Evolutionary conservation across 2,113 vertebrate species (phyloP).

Genomic region (Thamnaconus septentrionalis): DNA sequence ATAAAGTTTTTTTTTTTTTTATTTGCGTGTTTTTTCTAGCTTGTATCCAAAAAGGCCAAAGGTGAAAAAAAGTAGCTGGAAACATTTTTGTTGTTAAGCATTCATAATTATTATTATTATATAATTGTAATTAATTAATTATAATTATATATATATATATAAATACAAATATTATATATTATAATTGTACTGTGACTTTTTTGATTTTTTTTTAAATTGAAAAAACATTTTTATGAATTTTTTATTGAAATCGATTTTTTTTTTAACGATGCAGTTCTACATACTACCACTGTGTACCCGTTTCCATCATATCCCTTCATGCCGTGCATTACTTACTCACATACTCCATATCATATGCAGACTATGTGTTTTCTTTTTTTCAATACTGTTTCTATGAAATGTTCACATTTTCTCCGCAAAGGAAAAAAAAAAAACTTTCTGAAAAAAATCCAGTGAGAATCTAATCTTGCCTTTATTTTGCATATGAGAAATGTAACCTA

Average conservation of each 20-base stretch:
- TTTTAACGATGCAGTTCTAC: slow-evolving; percentile 63
- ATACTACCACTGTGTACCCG: slow-evolving; percentile 54
- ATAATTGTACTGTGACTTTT: slow-evolving; percentile 71
- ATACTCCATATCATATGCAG: slow-evolving; percentile 62
- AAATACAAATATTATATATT: slow-evolving; percentile 2
- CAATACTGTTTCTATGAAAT: slow-evolving; percentile 84
- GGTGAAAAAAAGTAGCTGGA: slow-evolving; percentile 58
- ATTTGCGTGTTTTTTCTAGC: slow-evolving; percentile 51
- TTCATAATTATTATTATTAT: too few species aligned
- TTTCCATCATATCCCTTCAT: slow-evolving; percentile 58
- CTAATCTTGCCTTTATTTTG: slow-evolving; percentile 77
- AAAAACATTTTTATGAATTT: too few species aligned
- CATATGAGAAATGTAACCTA: slow-evolving; percentile 74
- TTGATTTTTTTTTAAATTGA: slow-evolving; percentile 5
- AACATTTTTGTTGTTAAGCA: neutral
- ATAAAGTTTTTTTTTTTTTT: slow-evolving; percentile 34
- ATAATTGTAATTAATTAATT: too few species aligned
- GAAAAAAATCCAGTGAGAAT: slow-evolving; percentile 75
- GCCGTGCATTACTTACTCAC: slow-evolving; percentile 43
- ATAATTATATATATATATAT: too few species aligned
- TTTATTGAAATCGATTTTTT: slow-evolving; percentile 3
- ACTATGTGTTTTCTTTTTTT: slow-evolving; percentile 57
- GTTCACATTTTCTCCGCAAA: slow-evolving; percentile 73
- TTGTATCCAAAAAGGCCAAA: slow-evolving; percentile 66
- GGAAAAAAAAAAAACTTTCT: slow-evolving; percentile 52